Conservation (phyloP, 2,113 vertebrate genomes). For the Eublepharis macularius region DNA sequence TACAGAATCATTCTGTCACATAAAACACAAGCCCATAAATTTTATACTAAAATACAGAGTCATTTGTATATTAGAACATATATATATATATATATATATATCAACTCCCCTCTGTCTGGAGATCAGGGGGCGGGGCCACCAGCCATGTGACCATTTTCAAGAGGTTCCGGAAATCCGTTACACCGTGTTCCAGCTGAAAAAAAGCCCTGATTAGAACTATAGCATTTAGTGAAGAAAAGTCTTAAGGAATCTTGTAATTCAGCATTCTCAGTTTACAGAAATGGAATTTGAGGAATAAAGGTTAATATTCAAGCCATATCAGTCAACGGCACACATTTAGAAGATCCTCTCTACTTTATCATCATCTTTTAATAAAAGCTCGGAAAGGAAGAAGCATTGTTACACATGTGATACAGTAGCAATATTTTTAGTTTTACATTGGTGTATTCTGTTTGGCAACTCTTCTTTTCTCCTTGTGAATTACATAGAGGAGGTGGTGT, state of each 20-base stretch:
- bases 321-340: not conserved
- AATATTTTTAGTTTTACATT: not conserved
- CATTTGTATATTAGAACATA: too few relatives aligned
- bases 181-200: too few relatives aligned
- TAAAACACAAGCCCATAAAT: not conserved
- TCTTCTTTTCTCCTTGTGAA: conserved; percentile 22
- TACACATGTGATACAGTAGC: not conserved
- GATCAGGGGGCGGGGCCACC: too few relatives aligned
- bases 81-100: too few relatives aligned
- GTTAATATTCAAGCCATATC: not conserved
- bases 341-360: too few relatives aligned
- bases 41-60: not conserved
- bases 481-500: conserved; percentile 55
- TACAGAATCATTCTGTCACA: not conserved
- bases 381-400: not conserved
- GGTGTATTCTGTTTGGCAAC: not conserved
- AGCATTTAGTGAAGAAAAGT: not conserved
- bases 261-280: not conserved
- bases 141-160: too few relatives aligned
- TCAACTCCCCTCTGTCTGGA: too few relatives aligned
- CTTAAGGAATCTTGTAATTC: not conserved
- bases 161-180: too few relatives aligned
- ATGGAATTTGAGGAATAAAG: not conserved
- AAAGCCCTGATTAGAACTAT: not conserved
- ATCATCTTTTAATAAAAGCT: too few relatives aligned